Evolutionary conservation across 2,888 invertebrate species (phyloP), one percentile per base, ranked within the genome.

Genomic region (Tillus elongatus): DNA sequence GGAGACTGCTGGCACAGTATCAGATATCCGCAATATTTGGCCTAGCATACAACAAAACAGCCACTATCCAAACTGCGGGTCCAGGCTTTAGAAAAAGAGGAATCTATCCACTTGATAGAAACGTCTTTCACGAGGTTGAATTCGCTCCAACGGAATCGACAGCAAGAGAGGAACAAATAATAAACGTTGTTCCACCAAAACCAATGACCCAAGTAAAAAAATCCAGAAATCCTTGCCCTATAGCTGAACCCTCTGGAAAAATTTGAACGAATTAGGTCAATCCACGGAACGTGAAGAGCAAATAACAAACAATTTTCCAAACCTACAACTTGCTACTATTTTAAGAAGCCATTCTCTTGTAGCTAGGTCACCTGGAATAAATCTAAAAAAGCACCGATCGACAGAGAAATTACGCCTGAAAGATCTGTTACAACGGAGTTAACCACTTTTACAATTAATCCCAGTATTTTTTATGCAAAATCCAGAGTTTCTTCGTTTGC

Each of bases 201-300:
- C 14, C 10, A 3, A 9, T 3, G 13, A 10, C 12, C 27, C n/a
- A 6, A 11, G 27, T 13, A 35, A 6, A 13, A 16, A 11, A 32
- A 40, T 43, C 13, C 19, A 50, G 50, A 38, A 19, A 30, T 45
- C 27, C 27, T 27, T 2, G 10, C 27, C 3, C n/a, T n/a, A n/a
- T n/a, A n/a, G n/a, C 27, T 3, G 27, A 27, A 27, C 27, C 27
- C 27, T 27, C 27, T 27, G 3, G 27, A 27, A 27, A 27, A 27
- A n/a, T n/a, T n/a, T n/a, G n/a, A n/a, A n/a, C n/a, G n/a, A n/a
- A n/a, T n/a, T 3, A 27, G 27, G 10, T 27, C n/a, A 27, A 27
- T 27, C 27, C 27, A 27, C 27, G 27, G 6, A 27, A 27, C 27
- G 27, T 27, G 27, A 4, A 27, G 27, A 6, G 6, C 3, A 27